Conservation (phyloP, 2,888 invertebrate species). For the Alviniconcha strummeri region DNA sequence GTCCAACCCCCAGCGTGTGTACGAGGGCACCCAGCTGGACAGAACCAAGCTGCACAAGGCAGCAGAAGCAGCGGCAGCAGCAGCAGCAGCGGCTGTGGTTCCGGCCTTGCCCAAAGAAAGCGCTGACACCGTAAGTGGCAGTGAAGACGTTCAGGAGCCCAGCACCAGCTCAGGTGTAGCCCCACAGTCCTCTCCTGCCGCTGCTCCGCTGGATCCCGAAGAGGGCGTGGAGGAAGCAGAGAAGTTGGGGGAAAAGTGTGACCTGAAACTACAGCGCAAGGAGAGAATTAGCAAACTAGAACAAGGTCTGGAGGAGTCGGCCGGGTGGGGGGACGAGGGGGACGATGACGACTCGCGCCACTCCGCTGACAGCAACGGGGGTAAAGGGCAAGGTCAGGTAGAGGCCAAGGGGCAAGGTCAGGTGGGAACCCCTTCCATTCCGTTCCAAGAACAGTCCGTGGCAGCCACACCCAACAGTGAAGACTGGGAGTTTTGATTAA, state of each 20-base stretch:
- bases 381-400: constrained; percentile 4
- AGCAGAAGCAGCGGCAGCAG: not conserved
- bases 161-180: constrained; percentile 4
- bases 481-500: constrained; percentile 64
- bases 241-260: not conserved
- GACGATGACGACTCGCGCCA: constrained; percentile 15
- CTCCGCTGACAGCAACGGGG: not conserved
- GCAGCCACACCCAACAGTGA: constrained; percentile 42
- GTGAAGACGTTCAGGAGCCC: constrained; percentile 19
- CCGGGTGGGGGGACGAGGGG: constrained; percentile 24
- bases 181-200: not conserved
- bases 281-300: constrained; percentile 27
- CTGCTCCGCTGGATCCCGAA: not conserved
- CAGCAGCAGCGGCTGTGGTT: not conserved
- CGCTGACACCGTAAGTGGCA: not conserved
- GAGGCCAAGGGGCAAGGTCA: constrained; percentile 19
- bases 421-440: not conserved
- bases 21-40: constrained; percentile 81
- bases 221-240: not conserved
- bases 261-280: constrained; percentile 18
- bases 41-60: constrained; percentile 47
- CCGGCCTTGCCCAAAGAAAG: not conserved
- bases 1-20: constrained; percentile 97
- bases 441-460: not conserved
- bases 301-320: constrained; percentile 16